Conservation (phyloP, 2,113 vertebrate species). For the Forbesichthys papilliferus region DNA sequence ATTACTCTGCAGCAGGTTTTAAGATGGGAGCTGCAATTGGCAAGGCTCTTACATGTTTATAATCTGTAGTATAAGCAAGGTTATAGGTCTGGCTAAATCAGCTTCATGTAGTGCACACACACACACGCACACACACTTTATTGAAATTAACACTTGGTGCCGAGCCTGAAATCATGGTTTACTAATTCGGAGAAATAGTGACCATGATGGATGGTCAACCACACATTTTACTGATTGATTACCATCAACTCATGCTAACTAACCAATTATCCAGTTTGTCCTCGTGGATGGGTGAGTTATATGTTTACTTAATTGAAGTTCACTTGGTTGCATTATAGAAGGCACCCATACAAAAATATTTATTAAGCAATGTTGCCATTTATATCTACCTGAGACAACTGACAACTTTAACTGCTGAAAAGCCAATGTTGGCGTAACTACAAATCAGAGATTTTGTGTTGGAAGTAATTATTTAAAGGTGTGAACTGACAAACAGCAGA, state of each 20-base stretch:
- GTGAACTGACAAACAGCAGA: slow-evolving; percentile 32
- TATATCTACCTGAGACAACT: slow-evolving; percentile 44
- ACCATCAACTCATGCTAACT: slow-evolving; percentile 7
- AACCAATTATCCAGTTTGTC: slow-evolving; percentile 7
- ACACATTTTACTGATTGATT: slow-evolving; percentile 24
- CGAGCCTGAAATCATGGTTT: slow-evolving; percentile 28
- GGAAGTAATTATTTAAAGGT: slow-evolving; percentile 28
- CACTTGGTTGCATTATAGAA: slow-evolving; percentile 28
- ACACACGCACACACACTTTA: slow-evolving; percentile 28
- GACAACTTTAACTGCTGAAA: slow-evolving; percentile 58
- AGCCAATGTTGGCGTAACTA: slow-evolving; percentile 43
- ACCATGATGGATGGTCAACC: slow-evolving; percentile 16
- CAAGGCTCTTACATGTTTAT: slow-evolving; percentile 66
- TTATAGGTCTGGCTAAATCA: slow-evolving; percentile 62
- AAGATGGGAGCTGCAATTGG: slow-evolving; percentile 55
- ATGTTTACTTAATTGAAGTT: slow-evolving; percentile 22
- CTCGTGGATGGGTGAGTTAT: slow-evolving; percentile 25
- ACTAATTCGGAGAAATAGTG: slow-evolving; percentile 10
- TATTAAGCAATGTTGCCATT: slow-evolving; percentile 40
- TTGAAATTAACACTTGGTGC: slow-evolving; percentile 35
- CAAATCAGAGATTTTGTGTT: slow-evolving; percentile 38
- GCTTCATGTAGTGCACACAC: slow-evolving; percentile 42
- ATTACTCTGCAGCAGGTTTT: slow-evolving; percentile 67
- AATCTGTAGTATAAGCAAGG: slow-evolving; percentile 71
- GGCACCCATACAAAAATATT: slow-evolving; percentile 24